These are phyloP conservation scores for Calephelis perditalis DNA, from an alignment of 2,888 invertebrate species.

Conservation along the genomic window DNA sequence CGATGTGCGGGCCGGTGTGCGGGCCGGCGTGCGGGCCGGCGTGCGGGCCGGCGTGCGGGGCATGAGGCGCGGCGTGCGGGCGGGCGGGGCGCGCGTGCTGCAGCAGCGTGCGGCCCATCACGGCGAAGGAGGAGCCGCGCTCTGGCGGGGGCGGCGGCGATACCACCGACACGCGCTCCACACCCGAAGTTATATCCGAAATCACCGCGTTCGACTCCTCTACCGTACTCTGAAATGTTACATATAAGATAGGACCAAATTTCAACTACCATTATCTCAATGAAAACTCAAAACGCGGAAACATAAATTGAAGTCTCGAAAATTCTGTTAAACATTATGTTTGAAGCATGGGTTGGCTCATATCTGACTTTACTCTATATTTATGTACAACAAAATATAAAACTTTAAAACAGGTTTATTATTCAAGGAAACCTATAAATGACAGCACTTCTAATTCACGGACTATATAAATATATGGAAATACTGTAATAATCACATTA, in stretches of 20 bases:
- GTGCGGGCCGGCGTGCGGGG: slow-evolving; percentile 67
- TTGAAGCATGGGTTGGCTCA: too few species aligned
- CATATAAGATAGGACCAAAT: neutral
- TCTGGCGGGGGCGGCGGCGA: slow-evolving; percentile 87
- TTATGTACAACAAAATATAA: too few species aligned
- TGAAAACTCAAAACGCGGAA: too few species aligned
- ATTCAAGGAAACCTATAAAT: too few species aligned
- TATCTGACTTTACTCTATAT: too few species aligned
- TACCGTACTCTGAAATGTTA: slow-evolving; percentile 26
- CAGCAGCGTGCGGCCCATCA: slow-evolving; percentile 82
- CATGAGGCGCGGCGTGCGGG: slow-evolving; percentile 54
- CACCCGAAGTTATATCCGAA: slow-evolving; percentile 37
- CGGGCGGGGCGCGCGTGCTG: slow-evolving; percentile 38
- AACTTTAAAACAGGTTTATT: too few species aligned
- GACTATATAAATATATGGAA: too few species aligned
- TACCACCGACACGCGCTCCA: slow-evolving; percentile 29
- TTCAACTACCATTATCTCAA: too few species aligned
- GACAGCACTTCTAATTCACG: too few species aligned
- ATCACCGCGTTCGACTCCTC: slow-evolving; percentile 37
- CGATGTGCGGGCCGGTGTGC: slow-evolving; percentile 48
- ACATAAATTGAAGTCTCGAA: too few species aligned
- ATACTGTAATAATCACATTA: too few species aligned
- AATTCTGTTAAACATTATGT: too few species aligned
- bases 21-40: slow-evolving; percentile 56
- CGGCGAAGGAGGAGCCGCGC: slow-evolving; percentile 91